Conservation (phyloP, 2,797 vertebrate genomes). For the Anabas testudineus region DNA sequence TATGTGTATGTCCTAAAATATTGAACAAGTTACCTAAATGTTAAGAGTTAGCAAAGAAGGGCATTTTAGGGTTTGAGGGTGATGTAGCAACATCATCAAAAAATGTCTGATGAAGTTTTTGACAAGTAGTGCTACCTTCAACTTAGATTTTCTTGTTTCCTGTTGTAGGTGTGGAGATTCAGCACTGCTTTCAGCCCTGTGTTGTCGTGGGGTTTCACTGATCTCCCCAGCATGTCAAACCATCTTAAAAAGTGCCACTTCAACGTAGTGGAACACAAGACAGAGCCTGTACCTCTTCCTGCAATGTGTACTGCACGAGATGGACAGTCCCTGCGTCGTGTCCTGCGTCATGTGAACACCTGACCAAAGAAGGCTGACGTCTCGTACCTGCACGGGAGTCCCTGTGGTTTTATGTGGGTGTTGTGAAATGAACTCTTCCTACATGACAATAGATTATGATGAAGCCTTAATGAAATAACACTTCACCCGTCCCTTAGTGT, state of each 20-base stretch:
- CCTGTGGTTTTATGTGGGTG: conserved; percentile 83
- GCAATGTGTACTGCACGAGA: conserved; percentile 95
- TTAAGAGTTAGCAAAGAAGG: not conserved
- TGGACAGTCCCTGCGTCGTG: conserved; percentile 91
- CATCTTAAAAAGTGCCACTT: conserved; percentile 95
- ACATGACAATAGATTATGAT: conserved; percentile 67
- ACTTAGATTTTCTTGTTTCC: not conserved
- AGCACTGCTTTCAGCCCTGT: conserved; percentile 97
- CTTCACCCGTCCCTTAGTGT: conserved; percentile 69
- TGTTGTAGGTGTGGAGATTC: conserved; percentile 94
- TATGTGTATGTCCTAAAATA: too few relatives aligned
- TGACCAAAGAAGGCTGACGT: conserved; percentile 74
- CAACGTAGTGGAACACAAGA: conserved; percentile 90
- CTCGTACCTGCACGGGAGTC: conserved; percentile 84
- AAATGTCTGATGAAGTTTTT: too few relatives aligned
- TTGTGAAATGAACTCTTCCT: conserved; percentile 60
- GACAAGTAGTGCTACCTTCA: too few relatives aligned
- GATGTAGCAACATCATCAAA: too few relatives aligned
- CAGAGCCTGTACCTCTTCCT: conserved; percentile 93
- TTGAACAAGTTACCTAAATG: not conserved
- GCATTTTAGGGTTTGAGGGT: too few relatives aligned
- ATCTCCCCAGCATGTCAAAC: conserved; percentile 96
- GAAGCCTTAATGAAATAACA: conserved; percentile 90
- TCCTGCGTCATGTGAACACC: conserved; percentile 80
- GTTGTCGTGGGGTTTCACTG: conserved; percentile 92